Base-by-base conservation (phyloP, 2,113 vertebrate species). In the Thalassoma bifasciatum region DNA sequence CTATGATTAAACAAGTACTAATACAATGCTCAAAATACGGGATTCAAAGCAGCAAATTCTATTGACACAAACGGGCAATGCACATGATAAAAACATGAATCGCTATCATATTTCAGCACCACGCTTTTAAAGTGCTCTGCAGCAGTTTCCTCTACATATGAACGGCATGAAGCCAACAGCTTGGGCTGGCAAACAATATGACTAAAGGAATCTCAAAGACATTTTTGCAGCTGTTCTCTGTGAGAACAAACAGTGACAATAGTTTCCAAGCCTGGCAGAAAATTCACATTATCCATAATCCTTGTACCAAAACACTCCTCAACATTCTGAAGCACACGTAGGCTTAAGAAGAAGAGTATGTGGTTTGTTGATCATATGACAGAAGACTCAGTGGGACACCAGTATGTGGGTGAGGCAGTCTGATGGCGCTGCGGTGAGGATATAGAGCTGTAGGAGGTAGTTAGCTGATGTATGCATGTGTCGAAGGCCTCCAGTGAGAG, bases 191-290 rank as follows among this genome's bases (percentile, higher is more conserved):
- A 79, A 84, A 85, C 86, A 89, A 86, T 72, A 51, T 74, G 66
- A 83, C 51, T 66, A 61, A 66, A 38, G 24, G 72, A 75, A 79
- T 79, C 84, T 81, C 66, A 56, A 61, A 52, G 66, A 50, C 60
- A 82, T 61, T 91, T 65, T 67, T 76, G 30, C 24, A 54, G 58
- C 61, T 38, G 63, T 42, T 59, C 54, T 83, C 74, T 53, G 65
- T 72, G 64, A 61, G 85, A 86, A 84, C 72, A 86, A 85, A 84
- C 75, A 34, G 38, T 62, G 72, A 86, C 78, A 66, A 90, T 70
- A 77, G 68, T 65, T 78, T 49, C 30, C 57, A 66, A 77, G 65
- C 23, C 13, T 1, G 23, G 65, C 11, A 53, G 66, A 38, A 75
- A 66, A 70, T 61, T 82, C 76, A 74, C 80, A 83, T 75, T 58